Conservation (phyloP, 2,797 vertebrate species). For the Phrynocephalus forsythii region DNA sequence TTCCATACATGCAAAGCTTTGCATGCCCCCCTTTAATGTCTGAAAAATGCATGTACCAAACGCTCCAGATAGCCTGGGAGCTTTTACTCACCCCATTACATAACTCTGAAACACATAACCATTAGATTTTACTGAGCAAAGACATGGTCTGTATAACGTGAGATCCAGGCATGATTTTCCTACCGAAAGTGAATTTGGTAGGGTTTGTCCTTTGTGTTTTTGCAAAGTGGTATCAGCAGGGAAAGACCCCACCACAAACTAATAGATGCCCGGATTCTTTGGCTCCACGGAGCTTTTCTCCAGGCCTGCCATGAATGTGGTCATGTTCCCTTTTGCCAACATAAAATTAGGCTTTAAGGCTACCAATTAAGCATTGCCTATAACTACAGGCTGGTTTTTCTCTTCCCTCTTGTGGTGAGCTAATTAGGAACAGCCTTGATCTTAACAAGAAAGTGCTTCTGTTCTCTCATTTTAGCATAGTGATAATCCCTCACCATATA, state of each 20-base stretch:
- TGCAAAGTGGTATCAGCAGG: conserved; percentile 32
- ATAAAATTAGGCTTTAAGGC: conserved; percentile 65
- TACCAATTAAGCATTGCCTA: conserved; percentile 60
- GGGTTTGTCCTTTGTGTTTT: conserved; percentile 25
- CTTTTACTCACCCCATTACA: background rate
- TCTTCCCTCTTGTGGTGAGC: conserved; percentile 4
- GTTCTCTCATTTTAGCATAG: conserved; percentile 7
- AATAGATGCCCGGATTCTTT: conserved; percentile 59
- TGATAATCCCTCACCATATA: background rate
- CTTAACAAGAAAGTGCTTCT: conserved; percentile 15
- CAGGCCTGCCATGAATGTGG: conserved; percentile 65
- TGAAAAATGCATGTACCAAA: background rate
- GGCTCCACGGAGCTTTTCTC: conserved; percentile 51
- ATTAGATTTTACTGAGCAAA: background rate
- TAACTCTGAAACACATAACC: background rate
- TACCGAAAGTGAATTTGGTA: background rate
- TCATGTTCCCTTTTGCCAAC: conserved; percentile 70
- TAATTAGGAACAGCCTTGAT: conserved; percentile 27
- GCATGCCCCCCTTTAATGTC: background rate
- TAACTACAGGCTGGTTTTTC: conserved; percentile 50
- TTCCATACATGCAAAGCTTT: background rate
- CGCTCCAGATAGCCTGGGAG: background rate
- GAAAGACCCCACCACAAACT: conserved; percentile 21
- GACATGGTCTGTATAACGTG: conserved; percentile 17
- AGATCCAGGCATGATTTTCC: conserved; percentile 14